These are phyloP conservation scores for Imbricaverruca yamaguchii DNA, from an alignment of 2,888 invertebrate genomes.

Conservation along the genomic window DNA sequence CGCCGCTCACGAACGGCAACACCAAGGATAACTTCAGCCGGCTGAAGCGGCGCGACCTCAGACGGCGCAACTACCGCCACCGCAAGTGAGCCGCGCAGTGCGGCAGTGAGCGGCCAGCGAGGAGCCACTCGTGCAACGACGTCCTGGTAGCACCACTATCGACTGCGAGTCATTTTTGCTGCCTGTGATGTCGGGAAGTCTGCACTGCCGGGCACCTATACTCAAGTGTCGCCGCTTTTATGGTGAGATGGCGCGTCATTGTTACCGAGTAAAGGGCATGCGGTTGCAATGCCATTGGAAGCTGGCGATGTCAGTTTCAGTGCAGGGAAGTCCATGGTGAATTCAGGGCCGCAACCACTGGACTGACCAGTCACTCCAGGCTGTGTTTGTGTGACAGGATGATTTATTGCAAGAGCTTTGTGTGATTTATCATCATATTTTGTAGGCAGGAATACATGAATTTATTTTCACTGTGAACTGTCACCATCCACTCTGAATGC, in stretches of 20 bases:
- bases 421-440: not conserved
- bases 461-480: too few species aligned
- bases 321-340: too few species aligned
- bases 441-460: not conserved
- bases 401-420: not conserved
- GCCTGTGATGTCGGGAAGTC: too few species aligned
- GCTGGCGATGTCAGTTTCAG: too few species aligned
- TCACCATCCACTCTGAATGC: too few species aligned
- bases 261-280: too few species aligned
- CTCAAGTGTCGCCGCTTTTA: too few species aligned
- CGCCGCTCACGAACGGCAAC: conserved; percentile 4
- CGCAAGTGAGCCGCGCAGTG: not conserved
- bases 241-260: too few species aligned
- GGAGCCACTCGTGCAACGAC: not conserved
- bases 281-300: too few species aligned
- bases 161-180: too few species aligned
- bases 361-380: not conserved
- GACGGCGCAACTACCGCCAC: not conserved
- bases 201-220: too few species aligned
- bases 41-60: not conserved
- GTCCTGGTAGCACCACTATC: not conserved
- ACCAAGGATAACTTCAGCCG: conserved; percentile 19
- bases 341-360: too few species aligned
- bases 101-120: not conserved
- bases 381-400: not conserved